Base-by-base conservation (phyloP, 2,888 invertebrate species). In the Incurvaria masculella region DNA sequence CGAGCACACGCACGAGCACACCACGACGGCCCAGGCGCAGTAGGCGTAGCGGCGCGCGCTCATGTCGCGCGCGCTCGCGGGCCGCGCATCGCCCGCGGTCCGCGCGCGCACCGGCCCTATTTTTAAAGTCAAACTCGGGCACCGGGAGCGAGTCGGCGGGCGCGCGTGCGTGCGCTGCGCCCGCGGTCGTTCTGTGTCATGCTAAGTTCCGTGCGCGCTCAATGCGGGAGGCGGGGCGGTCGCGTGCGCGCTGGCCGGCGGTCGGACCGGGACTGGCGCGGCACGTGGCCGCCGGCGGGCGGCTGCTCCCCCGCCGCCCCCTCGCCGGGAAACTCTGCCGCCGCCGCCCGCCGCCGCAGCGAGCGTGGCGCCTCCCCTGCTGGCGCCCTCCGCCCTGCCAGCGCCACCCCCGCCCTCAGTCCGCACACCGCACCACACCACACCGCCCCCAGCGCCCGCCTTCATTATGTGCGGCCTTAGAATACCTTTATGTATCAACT, bases 51-150 rank as follows among this genome's bases (percentile, higher is more conserved):
- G 72, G 19, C 23, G 18, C 27, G 19, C 26, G 69, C 71, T 64
- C 70, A 62, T 60, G 69, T 63, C 68, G 63, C 75, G 76, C 75
- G 76, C 72, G 75, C 76, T 70, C 76, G 76, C 75, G 76, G 69
- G 73, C 66, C 64, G 62, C 18, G 26, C 21, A 18, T 19, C 33
- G 62, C 61, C 59, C 61, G 57, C 59, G 53, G 60, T 54, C 55
- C 26, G 44, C 21, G 42, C 44, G 44, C 44, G 21, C 19, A 16
- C 21, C 26, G 18, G 44, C 44, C 41, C 41, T 41, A 41, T 41
- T 41, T 41, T 41, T 44, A 18, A 27, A 23, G 33, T 26, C 26
- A 26, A 18, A 18, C 27, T 21, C 19, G 21, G 33, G 45, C 41
- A 14, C 16, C 42, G 27, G 23, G 45, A 19, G 20, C 19, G 45